Evolutionary conservation across 2,113 vertebrate species (phyloP).

Genomic region (Cisticola juncidis): DNA sequence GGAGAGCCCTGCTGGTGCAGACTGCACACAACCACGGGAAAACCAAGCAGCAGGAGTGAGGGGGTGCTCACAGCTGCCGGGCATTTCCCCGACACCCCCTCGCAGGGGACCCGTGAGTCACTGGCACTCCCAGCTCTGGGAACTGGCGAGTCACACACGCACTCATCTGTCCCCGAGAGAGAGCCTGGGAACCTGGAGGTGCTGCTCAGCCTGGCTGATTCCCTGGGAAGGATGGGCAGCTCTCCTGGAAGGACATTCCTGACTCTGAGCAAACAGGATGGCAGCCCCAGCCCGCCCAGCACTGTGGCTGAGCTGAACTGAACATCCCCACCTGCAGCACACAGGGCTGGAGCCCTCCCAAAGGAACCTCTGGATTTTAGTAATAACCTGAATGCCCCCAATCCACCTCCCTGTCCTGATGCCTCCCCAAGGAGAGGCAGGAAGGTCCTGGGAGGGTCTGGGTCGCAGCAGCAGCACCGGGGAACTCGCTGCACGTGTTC

Average conservation of each 20-base stretch:
- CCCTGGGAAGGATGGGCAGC: background rate
- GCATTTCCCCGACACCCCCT: background rate
- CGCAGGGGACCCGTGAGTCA: background rate
- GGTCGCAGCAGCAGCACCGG: rapidly evolving
- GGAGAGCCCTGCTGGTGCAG: background rate
- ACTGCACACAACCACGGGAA: background rate
- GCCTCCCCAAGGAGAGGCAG: background rate
- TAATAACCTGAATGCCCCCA: background rate
- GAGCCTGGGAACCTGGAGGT: conserved; percentile 12
- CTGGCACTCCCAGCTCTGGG: background rate
- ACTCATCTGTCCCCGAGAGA: background rate
- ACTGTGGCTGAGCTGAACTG: rapidly evolving
- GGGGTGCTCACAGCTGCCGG: background rate
- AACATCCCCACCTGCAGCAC: background rate
- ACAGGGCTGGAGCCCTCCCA: background rate
- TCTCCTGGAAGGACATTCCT: background rate
- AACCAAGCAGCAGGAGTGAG: background rate
- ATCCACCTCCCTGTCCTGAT: rapidly evolving
- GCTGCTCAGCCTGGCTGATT: background rate
- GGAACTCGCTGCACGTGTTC: background rate
- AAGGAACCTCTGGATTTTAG: rapidly evolving
- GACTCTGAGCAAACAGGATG: background rate
- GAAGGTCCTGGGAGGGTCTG: background rate
- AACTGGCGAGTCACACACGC: background rate
- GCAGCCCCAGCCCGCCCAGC: background rate